A percentile compares a stretch with the other conserved stretches of the same genome.
Evolutionary conservation across 1,140 invertebrate species (phyloP).

Genomic region (Drosophila takahashii): DNA sequence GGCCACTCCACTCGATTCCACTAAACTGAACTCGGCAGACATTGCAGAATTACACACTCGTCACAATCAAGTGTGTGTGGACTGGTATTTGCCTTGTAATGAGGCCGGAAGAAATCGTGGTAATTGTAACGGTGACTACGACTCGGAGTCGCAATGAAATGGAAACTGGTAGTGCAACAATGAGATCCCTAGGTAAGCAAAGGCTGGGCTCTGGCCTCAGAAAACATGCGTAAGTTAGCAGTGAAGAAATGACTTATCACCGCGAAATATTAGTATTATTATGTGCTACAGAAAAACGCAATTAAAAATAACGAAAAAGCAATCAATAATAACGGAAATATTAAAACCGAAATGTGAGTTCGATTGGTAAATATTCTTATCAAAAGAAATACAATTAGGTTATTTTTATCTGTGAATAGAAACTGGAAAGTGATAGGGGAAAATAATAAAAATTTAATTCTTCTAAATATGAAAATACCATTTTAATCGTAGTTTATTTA

Average conservation of each 20-base stretch:
- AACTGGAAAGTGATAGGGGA: neutral
- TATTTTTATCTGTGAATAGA: neutral
- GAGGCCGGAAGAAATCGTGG: slow-evolving; percentile 69
- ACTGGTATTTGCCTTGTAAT: slow-evolving; percentile 48
- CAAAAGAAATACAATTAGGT: neutral
- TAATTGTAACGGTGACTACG: slow-evolving; percentile 20
- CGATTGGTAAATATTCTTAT: slow-evolving; percentile 6
- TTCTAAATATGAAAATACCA: neutral
- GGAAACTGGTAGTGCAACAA: slow-evolving; percentile 18
- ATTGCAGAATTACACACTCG: slow-evolving; percentile 70
- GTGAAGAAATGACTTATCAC: neutral
- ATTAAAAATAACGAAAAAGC: neutral
- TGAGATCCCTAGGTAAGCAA: slow-evolving; percentile 13
- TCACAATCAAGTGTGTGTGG: slow-evolving; percentile 19
- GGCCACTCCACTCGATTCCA: slow-evolving; percentile 21
- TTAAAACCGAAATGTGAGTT: neutral
- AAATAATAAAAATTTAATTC: neutral
- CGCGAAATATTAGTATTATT: neutral
- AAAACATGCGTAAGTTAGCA: slow-evolving; percentile 2
- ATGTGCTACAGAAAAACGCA: too few species aligned
- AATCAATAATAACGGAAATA: neutral
- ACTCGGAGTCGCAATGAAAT: slow-evolving; percentile 36
- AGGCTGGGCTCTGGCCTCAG: neutral
- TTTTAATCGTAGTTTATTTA: neutral
- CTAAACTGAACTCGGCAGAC: slow-evolving; percentile 1